Evolutionary conservation across 1,140 invertebrate genomes (phyloP).

Genomic region (Musca vetustissima): DNA sequence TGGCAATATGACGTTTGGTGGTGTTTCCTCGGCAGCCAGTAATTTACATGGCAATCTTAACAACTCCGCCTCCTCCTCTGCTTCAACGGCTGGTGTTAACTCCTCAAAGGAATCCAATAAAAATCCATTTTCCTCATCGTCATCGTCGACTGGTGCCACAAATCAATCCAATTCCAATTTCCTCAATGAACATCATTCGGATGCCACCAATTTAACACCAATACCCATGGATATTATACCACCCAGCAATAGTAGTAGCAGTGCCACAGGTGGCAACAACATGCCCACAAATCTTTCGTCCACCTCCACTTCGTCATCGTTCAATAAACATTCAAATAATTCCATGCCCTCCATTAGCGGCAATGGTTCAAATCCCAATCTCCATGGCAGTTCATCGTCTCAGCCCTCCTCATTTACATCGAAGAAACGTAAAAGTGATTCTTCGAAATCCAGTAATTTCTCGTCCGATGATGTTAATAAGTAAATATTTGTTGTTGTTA

Average conservation of each 20-base stretch:
- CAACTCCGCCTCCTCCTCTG: background rate
- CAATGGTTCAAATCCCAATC: background rate
- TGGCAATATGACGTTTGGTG: background rate
- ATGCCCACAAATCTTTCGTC: background rate
- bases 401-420: constrained; percentile 22
- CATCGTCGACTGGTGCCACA: background rate
- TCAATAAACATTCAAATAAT: constrained; percentile 5
- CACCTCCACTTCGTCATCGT: background rate
- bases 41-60: background rate
- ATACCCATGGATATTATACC: constrained; percentile 16
- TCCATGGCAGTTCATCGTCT: background rate
- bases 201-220: constrained; percentile 10
- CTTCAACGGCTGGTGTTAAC: too few relatives aligned
- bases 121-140: too few relatives aligned
- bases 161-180: constrained; percentile 12
- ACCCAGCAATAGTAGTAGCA: background rate
- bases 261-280: too few relatives aligned
- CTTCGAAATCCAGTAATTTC: constrained; percentile 34
- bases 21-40: background rate
- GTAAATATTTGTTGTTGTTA: constrained; percentile 28
- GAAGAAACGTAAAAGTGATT: constrained; percentile 49
- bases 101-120: too few relatives aligned
- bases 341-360: background rate
- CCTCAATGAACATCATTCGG: background rate
- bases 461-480: constrained; percentile 45